Base-by-base conservation (phyloP, 2,888 invertebrate species). In the Acleris sparsana region DNA sequence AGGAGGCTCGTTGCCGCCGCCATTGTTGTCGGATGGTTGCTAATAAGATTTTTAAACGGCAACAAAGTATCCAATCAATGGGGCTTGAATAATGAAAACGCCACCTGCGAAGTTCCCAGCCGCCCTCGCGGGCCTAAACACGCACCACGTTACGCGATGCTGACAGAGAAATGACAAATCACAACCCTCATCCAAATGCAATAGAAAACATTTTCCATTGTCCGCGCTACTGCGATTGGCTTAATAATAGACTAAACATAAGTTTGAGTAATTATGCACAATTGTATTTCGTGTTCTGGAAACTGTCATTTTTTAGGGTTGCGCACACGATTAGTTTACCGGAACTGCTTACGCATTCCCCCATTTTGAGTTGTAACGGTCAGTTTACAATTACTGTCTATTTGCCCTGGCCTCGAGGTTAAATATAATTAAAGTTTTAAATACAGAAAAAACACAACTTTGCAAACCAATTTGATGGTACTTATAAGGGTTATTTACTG, bases 31-130 rank as follows among this genome's bases (percentile, higher is more conserved):
- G 83, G 84, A 75, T 79, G 87, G 90, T 89, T 88, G 88, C 87
- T 92, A 91, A 91, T 91, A 91, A 92, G 89, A 89, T 91, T 92
- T 92, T 92, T 92, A 92, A 92, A 91, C 89, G 89, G 86, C 89
- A 88, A 92, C 91, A 91, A 90, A 92, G 91, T 92, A 91, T 88
- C 92, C 89, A 92, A 92, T 92, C 92, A 91, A 92, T 92, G 91
- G 86, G 75, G 87, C 88, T 88, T 92, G 92, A 92, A 92, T 92
- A 92, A 92, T 92, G 92, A 92, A 92, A 88, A 86, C 82, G 83
- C 82, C 92, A 92, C 92, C 92, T 92, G 92, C 81, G 76, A 77
- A 72, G 85, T 90, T 91, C 92, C 78, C 92, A 90, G 82, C 85
- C 85, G 80, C 89, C 91, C 86, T 80, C 78, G 72, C 80, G 73